Evolutionary conservation across 2,797 vertebrate species (phyloP).

Genomic region (Danio kyathit): DNA sequence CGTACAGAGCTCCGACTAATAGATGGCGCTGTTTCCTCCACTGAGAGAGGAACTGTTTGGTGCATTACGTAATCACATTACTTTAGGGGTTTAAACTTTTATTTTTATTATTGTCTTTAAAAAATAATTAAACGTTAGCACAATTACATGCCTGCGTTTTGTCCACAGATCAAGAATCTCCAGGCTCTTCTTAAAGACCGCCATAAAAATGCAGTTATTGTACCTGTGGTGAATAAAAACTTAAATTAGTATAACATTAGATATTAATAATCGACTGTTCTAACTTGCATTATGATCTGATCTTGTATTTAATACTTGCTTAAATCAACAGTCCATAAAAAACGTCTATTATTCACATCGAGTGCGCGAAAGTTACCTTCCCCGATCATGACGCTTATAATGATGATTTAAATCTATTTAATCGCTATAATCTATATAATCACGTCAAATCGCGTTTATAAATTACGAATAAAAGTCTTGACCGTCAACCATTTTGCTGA

Average conservation of each 20-base stretch:
- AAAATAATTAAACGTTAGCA: not conserved
- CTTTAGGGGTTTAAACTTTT: not conserved
- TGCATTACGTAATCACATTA: not conserved
- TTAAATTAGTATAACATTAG: not conserved
- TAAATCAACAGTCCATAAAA: not conserved
- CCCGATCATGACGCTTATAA: too few relatives aligned
- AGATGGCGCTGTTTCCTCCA: constrained; percentile 2
- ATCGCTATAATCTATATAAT: not conserved
- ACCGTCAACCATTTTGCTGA: not conserved
- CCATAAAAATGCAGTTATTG: not conserved
- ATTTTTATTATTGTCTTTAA: not conserved
- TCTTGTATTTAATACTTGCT: not conserved
- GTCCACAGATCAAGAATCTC: not conserved
- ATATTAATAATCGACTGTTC: not conserved
- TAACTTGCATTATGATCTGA: not conserved
- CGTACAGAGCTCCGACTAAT: not conserved
- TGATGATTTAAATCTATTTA: not conserved
- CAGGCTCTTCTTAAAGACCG: not conserved
- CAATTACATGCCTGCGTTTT: not conserved
- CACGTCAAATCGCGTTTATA: not conserved
- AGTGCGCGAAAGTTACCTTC: not conserved
- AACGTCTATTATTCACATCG: not conserved
- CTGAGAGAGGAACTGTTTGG: not conserved
- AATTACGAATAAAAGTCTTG: not conserved
- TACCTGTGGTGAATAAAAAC: not conserved